These are phyloP conservation scores for Drosophila kohkoa DNA, from an alignment of 1,140 invertebrate species.

Conservation along the genomic window DNA sequence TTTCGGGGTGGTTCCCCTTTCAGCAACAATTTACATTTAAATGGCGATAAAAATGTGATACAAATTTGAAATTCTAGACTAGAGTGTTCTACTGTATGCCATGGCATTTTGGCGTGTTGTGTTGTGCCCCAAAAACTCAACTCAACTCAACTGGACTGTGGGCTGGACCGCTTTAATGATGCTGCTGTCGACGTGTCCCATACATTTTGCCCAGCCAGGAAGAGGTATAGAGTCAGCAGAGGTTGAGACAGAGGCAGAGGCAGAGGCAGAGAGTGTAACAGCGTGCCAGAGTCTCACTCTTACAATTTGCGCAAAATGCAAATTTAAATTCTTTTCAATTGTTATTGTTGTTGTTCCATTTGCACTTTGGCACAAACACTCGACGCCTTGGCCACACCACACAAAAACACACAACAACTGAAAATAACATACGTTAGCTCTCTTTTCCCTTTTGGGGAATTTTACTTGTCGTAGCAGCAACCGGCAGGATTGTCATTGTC, in stretches of 20 bases:
- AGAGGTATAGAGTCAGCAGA: background rate
- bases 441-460: constrained; percentile 66
- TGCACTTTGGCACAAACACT: constrained; percentile 78
- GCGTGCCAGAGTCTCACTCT: constrained; percentile 16
- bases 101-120: background rate
- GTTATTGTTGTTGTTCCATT: constrained; percentile 82
- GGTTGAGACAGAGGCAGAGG: background rate
- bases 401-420: constrained; percentile 44
- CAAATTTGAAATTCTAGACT: constrained; percentile 78
- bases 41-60: constrained; percentile 82
- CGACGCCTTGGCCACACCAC: constrained; percentile 61
- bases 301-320: constrained; percentile 76
- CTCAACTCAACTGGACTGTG: background rate
- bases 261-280: background rate
- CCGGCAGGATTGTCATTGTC: constrained; percentile 45
- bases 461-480: constrained; percentile 24
- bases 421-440: constrained; percentile 74
- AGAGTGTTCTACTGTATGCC: constrained; percentile 14
- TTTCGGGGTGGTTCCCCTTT: constrained; percentile 40
- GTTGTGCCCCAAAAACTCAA: constrained; percentile 28
- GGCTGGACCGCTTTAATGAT: constrained; percentile 72
- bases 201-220: constrained; percentile 3
- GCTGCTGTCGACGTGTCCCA: constrained; percentile 31
- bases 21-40: constrained; percentile 79
- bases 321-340: constrained; percentile 84